Base-by-base conservation (phyloP, 2,797 vertebrate genomes). In the Epinephelus awoara region DNA sequence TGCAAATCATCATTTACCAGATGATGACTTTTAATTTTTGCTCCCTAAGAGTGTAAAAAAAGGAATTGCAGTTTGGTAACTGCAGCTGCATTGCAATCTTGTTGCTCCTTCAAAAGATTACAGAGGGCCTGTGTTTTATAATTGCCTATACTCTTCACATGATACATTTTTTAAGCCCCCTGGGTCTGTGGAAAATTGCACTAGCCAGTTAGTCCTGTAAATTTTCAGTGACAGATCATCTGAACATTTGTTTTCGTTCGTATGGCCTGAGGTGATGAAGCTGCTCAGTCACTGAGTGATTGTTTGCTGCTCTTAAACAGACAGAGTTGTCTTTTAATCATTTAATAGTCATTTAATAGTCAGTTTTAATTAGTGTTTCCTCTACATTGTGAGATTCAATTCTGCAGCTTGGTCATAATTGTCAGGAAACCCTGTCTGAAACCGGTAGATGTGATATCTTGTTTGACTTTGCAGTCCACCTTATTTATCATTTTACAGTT, bases 91-190 rank as follows among this genome's bases (percentile, higher is more conserved):
- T 42, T 42, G 40, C 40, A 42, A 11, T 18, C 10, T 42, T 18
- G 6, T 23, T 23, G 1, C 11, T 27, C 23, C 7, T 19, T 52
- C 23, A 40, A 49, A 50, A 51, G 6, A 34, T 13, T 14, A 18
- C 27, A 25, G 6, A 67, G 18, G 1, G 23, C 67, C 64, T 65
- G 56, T 64, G 12, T 14, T 42, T 25, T 49, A 1, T 49, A 4
- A 56, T 44, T 63, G 14, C 50, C n/a, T 19, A 10, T 63, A 27
- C n/a, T 49, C 40, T 38, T 27, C 42, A 63, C 40, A 79, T 55
- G 23, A 15, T 27, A 2, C 5, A 55, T 59, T 34, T 38, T 15
- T 10, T 25, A 13, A 11, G 7, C 29, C 46, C 17, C 5, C 12
- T 40, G 3, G 23, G 2, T 50, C 12, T 18, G 1, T 55, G 7